Evolutionary conservation across 2,797 vertebrate genomes (phyloP).

Genomic region (Leptodactylus fallax): DNA sequence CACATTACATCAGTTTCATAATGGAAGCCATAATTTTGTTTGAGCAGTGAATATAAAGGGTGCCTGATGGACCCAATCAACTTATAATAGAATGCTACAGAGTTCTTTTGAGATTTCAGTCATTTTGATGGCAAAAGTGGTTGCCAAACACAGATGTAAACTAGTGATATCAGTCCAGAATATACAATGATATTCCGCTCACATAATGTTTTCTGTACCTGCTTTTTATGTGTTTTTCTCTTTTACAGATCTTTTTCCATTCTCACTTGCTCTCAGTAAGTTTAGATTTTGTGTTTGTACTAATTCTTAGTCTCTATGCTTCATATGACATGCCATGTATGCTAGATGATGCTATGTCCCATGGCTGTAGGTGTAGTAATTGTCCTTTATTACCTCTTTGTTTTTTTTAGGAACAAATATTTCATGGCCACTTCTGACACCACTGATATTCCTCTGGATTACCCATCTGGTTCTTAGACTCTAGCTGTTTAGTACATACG

Average conservation of each 20-base stretch:
- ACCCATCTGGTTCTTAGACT: not conserved
- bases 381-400: not conserved
- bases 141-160: no score
- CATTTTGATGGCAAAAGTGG: no score
- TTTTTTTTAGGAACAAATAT: not conserved
- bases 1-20: not conserved
- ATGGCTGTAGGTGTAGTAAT: not conserved
- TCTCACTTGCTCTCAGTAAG: constrained; percentile 15
- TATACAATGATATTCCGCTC: no score
- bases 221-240: not conserved
- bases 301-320: not conserved
- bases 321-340: not conserved
- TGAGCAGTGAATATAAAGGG: not conserved
- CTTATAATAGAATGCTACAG: not conserved
- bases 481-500: not conserved
- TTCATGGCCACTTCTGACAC: not conserved
- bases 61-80: not conserved
- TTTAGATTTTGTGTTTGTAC: not conserved
- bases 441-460: no score
- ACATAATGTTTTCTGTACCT: no score
- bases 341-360: not conserved
- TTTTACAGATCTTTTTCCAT: not conserved
- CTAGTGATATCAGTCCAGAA: no score
- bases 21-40: not conserved
- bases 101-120: no score